A percentile compares a stretch with the other conserved stretches of the same genome.
Evolutionary conservation across 92 coral and sea anemone species (phyloP).

Genomic region (Muricea muricata): DNA sequence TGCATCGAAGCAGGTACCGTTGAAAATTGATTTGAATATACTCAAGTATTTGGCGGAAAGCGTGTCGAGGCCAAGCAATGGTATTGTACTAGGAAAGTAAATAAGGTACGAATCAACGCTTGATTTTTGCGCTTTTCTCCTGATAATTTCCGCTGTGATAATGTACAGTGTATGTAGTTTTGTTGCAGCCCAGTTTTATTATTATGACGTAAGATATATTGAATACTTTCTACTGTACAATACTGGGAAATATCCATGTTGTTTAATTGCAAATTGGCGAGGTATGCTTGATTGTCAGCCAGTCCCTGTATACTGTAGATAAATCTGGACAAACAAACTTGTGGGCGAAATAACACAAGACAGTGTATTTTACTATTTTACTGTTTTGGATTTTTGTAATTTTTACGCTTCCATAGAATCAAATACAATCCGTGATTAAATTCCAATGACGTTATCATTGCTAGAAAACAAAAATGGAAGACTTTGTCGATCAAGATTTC

Average conservation of each 20-base stretch:
- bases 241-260: not conserved
- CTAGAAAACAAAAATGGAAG: not conserved
- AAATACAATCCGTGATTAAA: not conserved
- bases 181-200: not conserved
- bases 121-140: not conserved
- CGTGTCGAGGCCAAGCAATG: not conserved
- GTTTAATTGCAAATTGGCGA: too few species aligned
- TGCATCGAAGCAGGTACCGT: not conserved
- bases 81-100: not conserved
- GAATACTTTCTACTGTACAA: not conserved
- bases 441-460: not conserved
- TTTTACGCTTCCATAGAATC: too few species aligned
- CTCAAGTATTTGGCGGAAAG: not conserved
- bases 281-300: too few species aligned
- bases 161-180: not conserved
- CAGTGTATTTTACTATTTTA: too few species aligned
- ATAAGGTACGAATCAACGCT: not conserved
- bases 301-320: too few species aligned
- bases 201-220: not conserved
- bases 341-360: too few species aligned
- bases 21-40: not conserved
- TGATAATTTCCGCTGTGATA: too few species aligned
- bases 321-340: too few species aligned
- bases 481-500: conserved; percentile 35
- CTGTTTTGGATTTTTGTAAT: too few species aligned